Conservation (phyloP, 2,888 invertebrate genomes). For the Silvanus unidentatus region DNA sequence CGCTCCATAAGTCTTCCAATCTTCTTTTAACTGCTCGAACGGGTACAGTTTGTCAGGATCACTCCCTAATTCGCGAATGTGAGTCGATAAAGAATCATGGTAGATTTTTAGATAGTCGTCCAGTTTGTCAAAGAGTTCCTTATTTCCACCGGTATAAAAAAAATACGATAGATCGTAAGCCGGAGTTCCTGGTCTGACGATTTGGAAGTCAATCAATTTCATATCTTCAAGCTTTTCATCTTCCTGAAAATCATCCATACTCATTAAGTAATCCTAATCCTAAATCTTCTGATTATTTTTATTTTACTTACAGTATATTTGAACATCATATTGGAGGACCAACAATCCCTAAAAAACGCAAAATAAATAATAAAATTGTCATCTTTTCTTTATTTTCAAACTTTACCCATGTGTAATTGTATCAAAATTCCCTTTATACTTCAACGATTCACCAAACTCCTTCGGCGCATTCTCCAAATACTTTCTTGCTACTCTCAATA, state of each 20-base stretch:
- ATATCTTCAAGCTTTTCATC: background rate
- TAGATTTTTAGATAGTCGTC: constrained; percentile 27
- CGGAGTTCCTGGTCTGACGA: constrained; percentile 11
- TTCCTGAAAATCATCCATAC: background rate
- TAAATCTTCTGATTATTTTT: background rate
- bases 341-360: constrained; percentile 30
- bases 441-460: no score
- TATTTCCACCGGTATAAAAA: constrained; percentile 26
- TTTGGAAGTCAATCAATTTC: constrained; percentile 18
- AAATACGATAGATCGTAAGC: constrained; percentile 28
- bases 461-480: background rate
- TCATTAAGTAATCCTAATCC: background rate
- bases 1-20: constrained; percentile 13
- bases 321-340: constrained; percentile 32
- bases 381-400: no score
- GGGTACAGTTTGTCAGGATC: constrained; percentile 28
- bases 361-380: no score
- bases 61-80: constrained; percentile 21
- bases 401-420: no score
- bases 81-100: constrained; percentile 24
- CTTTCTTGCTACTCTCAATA: background rate
- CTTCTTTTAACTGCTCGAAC: constrained; percentile 10
- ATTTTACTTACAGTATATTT: constrained; percentile 22
- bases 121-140: constrained; percentile 22
- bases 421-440: no score